Evolutionary conservation across 2,888 invertebrate species (phyloP), one percentile per base, ranked within the genome.

Genomic region (Leptopilina syphax): DNA sequence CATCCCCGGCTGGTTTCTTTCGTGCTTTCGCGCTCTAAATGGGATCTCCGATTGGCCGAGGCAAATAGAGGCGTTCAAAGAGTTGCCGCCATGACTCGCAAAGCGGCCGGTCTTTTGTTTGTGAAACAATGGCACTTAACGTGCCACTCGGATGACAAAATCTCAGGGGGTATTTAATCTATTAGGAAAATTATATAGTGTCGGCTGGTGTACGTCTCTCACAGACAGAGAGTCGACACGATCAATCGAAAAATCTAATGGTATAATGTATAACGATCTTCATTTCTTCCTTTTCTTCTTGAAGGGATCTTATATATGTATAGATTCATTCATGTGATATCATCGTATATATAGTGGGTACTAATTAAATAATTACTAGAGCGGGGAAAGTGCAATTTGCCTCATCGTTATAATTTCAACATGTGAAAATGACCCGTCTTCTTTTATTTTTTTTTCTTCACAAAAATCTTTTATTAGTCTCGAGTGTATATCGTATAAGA

Each of bases 41-140:
- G 84, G 84, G 86, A 78, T 84, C 88, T 84, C 82, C 85, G 88
- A 91, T 91, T 91, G 91, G 91, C 84, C 87, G 85, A 88, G 89
- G 91, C 50, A 50, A 50, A 50, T 50, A 50, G 50, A 50, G 89
- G 89, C 89, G 91, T 90, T 90, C 91, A 91, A 91, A 91, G 91
- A 87, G 83, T 83, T 85, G 88, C 91, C 91, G 91, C 91, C 91
- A 91, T 91, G 91, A 91, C 91, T 90, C 88, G 91, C 89, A 88
- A 88, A 89, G 86, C 89, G 86, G 86, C 86, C 86, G 87, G 34
- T 87, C 91, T 91, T 91, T 91, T 91, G 91, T 91, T 91, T 91
- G 90, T 89, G 91, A 91, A 91, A 91, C 91, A 91, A 91, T 91
- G 89, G 90, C 90, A 91, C 90, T 91, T 91, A 90, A 89, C 89